Evolutionary conservation across 2,797 vertebrate species (phyloP), one percentile per base, ranked within the genome.

Genomic region (Scomberomorus guttatus): DNA sequence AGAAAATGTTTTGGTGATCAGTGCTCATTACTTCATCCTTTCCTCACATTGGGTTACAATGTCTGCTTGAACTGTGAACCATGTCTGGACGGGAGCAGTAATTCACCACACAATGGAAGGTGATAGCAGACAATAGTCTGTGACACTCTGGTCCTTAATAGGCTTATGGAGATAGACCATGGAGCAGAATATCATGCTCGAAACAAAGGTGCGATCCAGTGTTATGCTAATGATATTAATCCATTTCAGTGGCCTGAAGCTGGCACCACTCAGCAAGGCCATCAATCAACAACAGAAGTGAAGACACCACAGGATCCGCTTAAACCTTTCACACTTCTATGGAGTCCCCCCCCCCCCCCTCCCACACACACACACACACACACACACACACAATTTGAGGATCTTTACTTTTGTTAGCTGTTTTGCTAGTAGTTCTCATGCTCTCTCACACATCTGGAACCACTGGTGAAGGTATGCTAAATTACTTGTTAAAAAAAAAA

Each of bases 221-320:
- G 87, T 94, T 89, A 93, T 94, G 92, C 86, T 88, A 93, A 94
- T 93, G 51, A 4, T 6, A 68, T 89, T 88, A 91, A 92, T 93
- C 90, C 83, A 78, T 86, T 85, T 77, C 55, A 74, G 81, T 77
- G 66, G 73, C 73, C 67, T 18, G 2, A 56, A 59, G 62, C 58
- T 82, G 78, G 86, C 90, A 17, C 79, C 34, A 42, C 83, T 81
- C 77, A 27, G 73, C 65, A 13, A 62, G 74, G 80, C 89, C 86
- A 90, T 94, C 91, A 91, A 93, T 93, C 93, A 92, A 72, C 85
- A 67, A 6, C 70, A 64, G 59, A 75, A 77, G 85, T 68, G 77
- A 77, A 81, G 88, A 88, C 88, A 82, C 90, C 80, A 29, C 85
- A 76, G 85, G 90, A 77, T 87, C 80, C 17, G 25, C 72, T 89